Base-by-base conservation (phyloP, 1,140 invertebrate genomes). In the Venturia canescens region DNA sequence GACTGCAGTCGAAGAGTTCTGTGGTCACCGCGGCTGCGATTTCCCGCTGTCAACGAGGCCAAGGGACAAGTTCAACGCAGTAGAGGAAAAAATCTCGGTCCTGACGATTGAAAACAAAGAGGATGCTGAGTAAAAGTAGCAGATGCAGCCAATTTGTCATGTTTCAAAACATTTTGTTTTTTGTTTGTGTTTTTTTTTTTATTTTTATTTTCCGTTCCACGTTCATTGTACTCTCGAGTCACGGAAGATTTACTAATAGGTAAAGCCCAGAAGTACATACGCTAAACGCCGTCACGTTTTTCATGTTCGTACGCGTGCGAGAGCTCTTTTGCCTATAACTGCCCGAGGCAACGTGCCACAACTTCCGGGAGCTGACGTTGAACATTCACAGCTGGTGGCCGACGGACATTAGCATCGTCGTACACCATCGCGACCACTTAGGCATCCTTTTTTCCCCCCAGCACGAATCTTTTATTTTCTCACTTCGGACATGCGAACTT, bases 241-340 rank as follows among this genome's bases (percentile, higher is more conserved):
- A 69, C 27, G 15, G 31, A 18, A 53, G 50, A 29, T 79, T 31
- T 16, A 74, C 29, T 79, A 48, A 50, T 82, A 70, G 60, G 60
- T 63, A 26, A 63, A 63, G 11, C 6, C 60, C 60, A 26, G 60
- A 23, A 26, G 60, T 63, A 63, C 38, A 9, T 5, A 44, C 38
- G 11, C 23, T 77, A 23, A 74, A 79, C 50, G 72, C 85, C 83
- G 84, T 87, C 88, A 89, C 86, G 86, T 87, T 88, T 86, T 84
- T 34, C 80, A 53, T 85, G 84, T 87, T 84, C 80, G 84, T 76
- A 50, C 80, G 29, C 66, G 70, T 76, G 60, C 60, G 60, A 63
- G 60, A 23, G 21, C 60, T 63, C 60, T 26, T 63, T 63, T 63
- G 23, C 60, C 60, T 63, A 18, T 63, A 63, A 63, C 23, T 7